Evolutionary conservation across 2,888 invertebrate genomes (phyloP).

Genomic region (Heteromyza rotundicornis): DNA sequence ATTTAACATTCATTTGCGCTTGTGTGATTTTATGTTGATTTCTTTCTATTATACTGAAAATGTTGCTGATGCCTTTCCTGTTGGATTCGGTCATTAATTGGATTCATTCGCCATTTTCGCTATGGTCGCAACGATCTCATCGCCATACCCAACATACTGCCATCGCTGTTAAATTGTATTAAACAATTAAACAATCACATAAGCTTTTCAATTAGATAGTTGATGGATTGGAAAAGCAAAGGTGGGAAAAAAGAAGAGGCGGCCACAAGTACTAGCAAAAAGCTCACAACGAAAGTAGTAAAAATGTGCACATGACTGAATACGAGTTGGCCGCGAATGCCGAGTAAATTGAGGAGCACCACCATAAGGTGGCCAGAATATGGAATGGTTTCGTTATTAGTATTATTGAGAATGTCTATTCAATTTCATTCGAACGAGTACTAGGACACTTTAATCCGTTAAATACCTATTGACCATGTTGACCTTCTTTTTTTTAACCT

Average conservation of each 20-base stretch:
- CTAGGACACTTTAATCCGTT: no score
- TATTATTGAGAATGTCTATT: no score
- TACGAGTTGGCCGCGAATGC: no score
- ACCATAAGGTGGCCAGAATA: conserved; percentile 9
- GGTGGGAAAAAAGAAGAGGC: background rate
- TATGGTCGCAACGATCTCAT: background rate
- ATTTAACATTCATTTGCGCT: no score
- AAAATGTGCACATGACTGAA: conserved; percentile 14
- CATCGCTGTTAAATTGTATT: background rate
- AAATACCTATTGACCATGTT: no score
- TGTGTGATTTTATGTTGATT: no score
- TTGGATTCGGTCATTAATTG: no score
- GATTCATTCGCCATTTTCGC: background rate
- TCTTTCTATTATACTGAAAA: no score
- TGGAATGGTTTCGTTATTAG: no score
- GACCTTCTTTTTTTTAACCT: no score
- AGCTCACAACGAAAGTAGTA: background rate
- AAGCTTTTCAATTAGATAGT: background rate
- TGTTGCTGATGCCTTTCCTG: no score
- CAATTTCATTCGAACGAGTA: no score
- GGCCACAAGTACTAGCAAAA: conserved; percentile 1
- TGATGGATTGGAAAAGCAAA: background rate
- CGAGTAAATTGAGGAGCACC: background rate
- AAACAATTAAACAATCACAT: background rate
- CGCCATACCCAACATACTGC: background rate